A percentile compares a stretch with the other conserved stretches of the same genome.
Conservation (phyloP, 2,797 vertebrate genomes). For the Mergus octosetaceus region DNA sequence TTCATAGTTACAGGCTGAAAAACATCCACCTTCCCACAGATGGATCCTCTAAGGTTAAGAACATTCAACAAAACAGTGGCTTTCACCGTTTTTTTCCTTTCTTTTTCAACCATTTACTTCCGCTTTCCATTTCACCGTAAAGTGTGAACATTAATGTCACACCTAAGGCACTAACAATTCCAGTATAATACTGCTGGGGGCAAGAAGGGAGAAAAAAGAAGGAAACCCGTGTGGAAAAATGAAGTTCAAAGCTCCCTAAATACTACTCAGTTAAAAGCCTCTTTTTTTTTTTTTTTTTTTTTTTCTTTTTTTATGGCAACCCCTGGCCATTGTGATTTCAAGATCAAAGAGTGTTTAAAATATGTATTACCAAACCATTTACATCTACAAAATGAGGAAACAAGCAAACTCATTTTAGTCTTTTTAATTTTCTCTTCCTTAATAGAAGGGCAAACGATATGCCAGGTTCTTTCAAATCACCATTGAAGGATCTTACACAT, state of each 20-base stretch:
- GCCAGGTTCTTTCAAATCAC: not conserved
- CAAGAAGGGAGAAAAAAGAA: not conserved
- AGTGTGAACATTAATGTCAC: not conserved
- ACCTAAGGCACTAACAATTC: not conserved
- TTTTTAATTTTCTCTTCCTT: not conserved
- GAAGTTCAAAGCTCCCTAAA: not conserved
- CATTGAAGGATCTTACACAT: not conserved
- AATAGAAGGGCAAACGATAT: not conserved
- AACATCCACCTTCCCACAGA: not conserved
- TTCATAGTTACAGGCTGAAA: not conserved
- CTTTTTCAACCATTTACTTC: not conserved
- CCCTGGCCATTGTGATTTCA: not conserved
- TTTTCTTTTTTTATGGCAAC: not conserved
- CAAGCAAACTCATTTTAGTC: not conserved
- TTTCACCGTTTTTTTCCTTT: not conserved
- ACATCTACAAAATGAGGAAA: not conserved
- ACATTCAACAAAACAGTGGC: not conserved
- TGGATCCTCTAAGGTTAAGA: not conserved
- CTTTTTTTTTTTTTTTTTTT: not conserved
- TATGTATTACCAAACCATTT: not conserved
- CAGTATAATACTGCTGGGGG: not conserved
- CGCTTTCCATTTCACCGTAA: not conserved
- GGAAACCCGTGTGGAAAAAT: not conserved
- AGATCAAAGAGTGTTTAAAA: not conserved
- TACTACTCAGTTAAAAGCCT: not conserved